Base-by-base conservation (phyloP, 1,140 invertebrate genomes). In the Heliconius hermathena region DNA sequence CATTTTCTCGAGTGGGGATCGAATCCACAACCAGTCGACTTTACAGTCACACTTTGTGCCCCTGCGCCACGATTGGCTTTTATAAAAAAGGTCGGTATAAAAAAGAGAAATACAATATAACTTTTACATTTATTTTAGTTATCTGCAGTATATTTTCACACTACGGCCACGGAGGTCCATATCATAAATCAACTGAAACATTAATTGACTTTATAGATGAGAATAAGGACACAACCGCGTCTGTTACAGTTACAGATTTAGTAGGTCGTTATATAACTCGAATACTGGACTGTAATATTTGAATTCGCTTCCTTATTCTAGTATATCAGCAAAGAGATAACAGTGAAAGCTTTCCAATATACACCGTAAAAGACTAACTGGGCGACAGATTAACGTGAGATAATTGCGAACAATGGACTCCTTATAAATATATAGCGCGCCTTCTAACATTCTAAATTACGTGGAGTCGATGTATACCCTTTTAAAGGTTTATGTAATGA, bases 301-400 rank as follows among this genome's bases (percentile, higher is more conserved):
- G 70, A 52, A 78, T 38, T 80, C 71, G 71, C 80, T 81, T 81
- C 80, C 80, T 77, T 81, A 75, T 78, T 81, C 79, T 41, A 74
- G 76, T 75, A 81, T 76, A 81, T 81, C 80, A 75, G 71, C 73
- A 33, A 80, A 83, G 52, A 77, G 77, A 83, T 80, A 80, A 77
- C 80, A 84, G 84, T 82, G 84, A 85, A 85, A 84, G 84, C 82
- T 85, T 77, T 82, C 81, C 79, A 83, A 83, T 83, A 80, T 80
- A 79, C 52, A 78, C 84, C 81, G 76, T 82, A 83, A 82, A 83
- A 72, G 84, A 81, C 73, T 54, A 70, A 57, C 60, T 75, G 78
- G 78, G 76, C 41, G 81, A 83, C 80, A 81, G 82, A 84, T 85
- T 70, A 66, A 82, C 82, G 84, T 85, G 82, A 85, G 84, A 85